These are phyloP conservation scores for Phymanthus crucifer DNA, from an alignment of 92 coral and sea anemone species.

Conservation along the genomic window DNA sequence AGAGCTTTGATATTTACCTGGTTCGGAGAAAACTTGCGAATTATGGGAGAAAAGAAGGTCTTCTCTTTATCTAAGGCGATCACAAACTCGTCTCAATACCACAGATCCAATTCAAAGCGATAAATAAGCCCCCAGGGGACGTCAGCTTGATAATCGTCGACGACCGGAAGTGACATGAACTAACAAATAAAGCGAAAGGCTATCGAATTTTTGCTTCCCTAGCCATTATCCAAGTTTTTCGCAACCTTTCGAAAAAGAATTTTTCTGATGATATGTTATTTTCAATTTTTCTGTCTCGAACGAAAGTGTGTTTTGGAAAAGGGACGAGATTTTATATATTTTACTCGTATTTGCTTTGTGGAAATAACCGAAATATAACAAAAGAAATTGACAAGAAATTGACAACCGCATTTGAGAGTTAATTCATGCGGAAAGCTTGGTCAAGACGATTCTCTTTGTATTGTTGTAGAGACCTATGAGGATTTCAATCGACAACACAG, in stretches of 20 bases:
- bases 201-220: neutral
- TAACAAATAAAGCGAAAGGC: constrained; percentile 23
- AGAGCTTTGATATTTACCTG: constrained; percentile 1
- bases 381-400: neutral
- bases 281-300: neutral
- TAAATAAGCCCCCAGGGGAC: constrained; percentile 33
- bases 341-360: neutral
- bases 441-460: neutral
- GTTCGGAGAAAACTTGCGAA: neutral
- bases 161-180: constrained; percentile 34
- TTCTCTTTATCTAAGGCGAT: constrained; percentile 1
- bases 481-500: neutral
- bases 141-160: constrained; percentile 9
- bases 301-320: neutral
- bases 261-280: neutral
- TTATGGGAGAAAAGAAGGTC: neutral
- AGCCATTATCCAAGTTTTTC: neutral
- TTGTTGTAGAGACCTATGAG: neutral
- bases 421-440: neutral
- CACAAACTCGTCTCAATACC: neutral
- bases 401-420: neutral
- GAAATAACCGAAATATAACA: neutral
- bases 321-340: neutral
- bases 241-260: neutral
- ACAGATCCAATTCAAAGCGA: neutral